Conservation (phyloP, 2,113 vertebrate species). For the Paradisaea rubra region DNA sequence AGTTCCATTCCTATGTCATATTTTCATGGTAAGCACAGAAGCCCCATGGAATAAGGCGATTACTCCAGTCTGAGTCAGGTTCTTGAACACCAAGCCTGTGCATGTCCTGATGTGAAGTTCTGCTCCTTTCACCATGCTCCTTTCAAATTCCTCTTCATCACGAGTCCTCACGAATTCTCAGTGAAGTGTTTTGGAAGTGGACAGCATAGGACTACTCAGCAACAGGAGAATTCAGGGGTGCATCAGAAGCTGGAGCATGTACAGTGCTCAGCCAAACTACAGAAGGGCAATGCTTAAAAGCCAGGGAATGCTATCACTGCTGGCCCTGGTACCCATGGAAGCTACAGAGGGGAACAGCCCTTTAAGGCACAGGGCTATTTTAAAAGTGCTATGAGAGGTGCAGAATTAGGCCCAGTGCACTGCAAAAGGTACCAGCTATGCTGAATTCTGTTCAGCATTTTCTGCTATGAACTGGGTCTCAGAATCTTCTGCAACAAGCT, state of each 20-base stretch:
- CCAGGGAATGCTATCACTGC: neutral
- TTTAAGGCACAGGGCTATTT: neutral
- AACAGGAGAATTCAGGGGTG: fast-evolving
- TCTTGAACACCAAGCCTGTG: neutral
- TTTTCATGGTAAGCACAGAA: neutral
- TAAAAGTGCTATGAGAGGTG: neutral
- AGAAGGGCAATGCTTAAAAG: neutral
- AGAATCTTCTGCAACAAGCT: neutral
- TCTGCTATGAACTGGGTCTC: neutral
- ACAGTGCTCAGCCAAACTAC: neutral
- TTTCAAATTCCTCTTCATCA: neutral
- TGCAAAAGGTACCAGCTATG: neutral
- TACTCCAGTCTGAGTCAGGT: neutral
- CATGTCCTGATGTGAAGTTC: fast-evolving
- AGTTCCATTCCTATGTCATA: neutral
- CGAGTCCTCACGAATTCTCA: fast-evolving
- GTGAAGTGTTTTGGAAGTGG: fast-evolving
- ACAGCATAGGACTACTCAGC: neutral
- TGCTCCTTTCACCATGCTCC: neutral
- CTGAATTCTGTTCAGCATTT: neutral
- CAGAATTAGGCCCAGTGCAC: fast-evolving
- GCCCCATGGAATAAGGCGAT: fast-evolving
- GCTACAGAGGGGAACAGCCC: too few relatives aligned
- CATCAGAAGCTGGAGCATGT: neutral
- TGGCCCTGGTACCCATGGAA: neutral